Conservation (phyloP, 2,888 invertebrate genomes). For the Cylindroiulus punctatus region DNA sequence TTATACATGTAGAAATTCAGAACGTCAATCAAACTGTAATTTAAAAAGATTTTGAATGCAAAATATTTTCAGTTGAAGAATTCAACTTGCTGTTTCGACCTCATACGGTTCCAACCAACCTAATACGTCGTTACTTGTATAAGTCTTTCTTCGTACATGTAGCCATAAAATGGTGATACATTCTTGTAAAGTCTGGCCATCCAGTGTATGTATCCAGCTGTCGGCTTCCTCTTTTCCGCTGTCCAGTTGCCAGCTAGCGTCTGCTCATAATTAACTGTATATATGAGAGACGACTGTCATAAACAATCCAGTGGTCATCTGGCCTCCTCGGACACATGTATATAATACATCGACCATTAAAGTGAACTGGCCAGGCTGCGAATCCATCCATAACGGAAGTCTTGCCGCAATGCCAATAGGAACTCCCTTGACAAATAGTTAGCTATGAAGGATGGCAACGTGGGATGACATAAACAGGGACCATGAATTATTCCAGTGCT, state of each 20-base stretch:
- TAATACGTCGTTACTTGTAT: too few relatives aligned
- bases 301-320: conserved; percentile 47
- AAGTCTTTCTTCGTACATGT: neutral
- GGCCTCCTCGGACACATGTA: conserved; percentile 40
- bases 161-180: neutral
- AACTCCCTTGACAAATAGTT: conserved; percentile 50
- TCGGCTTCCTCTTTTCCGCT: conserved; percentile 21
- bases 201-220: neutral
- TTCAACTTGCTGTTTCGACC: too few relatives aligned
- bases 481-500: conserved; percentile 52
- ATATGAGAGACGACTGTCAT: conserved; percentile 48
- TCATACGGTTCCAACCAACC: too few relatives aligned
- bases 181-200: neutral
- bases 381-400: neutral
- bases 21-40: too few relatives aligned
- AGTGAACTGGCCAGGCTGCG: neutral
- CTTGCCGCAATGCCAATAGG: conserved; percentile 10
- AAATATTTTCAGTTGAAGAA: too few relatives aligned
- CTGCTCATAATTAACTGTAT: conserved; percentile 42
- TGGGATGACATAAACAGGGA: conserved; percentile 49
- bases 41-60: too few relatives aligned
- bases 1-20: too few relatives aligned
- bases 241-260: neutral
- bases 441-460: conserved; percentile 46
- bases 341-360: neutral